A percentile compares a stretch with the other conserved stretches of the same genome.
phyloP scores from a whole-genome alignment of 2,888 invertebrate species.

The Caenorhabditis sp. region DNA sequence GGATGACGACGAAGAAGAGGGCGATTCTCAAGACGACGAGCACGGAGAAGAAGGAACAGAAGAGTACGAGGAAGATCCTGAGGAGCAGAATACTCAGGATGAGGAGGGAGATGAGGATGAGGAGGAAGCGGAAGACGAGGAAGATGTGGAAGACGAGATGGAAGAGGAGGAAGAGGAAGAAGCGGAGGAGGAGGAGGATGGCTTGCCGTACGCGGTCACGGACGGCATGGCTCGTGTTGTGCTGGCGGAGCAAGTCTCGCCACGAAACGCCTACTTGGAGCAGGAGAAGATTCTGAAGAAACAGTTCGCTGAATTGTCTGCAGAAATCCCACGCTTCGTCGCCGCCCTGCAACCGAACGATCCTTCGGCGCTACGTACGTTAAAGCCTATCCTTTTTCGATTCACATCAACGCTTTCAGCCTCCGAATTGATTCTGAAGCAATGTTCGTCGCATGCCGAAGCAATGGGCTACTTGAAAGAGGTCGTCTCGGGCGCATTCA shows the following conservation, averaged over 20 bases:
- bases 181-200: neutral
- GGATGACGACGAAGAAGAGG: conserved; percentile 8
- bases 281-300: neutral
- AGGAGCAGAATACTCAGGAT: neutral
- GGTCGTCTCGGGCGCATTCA: neutral
- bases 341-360: no score
- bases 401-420: no score
- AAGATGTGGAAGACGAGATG: conserved; percentile 1
- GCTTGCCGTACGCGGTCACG: neutral
- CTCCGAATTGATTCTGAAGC: no score
- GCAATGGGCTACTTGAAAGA: conserved; percentile 3
- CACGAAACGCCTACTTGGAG: conserved; percentile 24
- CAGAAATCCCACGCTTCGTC: no score
- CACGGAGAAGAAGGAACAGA: conserved; percentile 1
- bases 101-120: neutral
- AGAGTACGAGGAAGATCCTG: conserved; percentile 6
- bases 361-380: no score
- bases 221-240: conserved; percentile 1
- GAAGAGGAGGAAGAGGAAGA: conserved; percentile 13
- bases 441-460: no score
- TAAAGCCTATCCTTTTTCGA: no score
- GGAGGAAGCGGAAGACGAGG: conserved; percentile 2
- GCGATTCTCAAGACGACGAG: neutral
- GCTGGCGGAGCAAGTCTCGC: neutral
- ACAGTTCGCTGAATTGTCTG: no score